Evolutionary conservation across 2,797 vertebrate species (phyloP), one percentile per base, ranked within the genome.

Genomic region (Cynodonichthys magdalenae): DNA sequence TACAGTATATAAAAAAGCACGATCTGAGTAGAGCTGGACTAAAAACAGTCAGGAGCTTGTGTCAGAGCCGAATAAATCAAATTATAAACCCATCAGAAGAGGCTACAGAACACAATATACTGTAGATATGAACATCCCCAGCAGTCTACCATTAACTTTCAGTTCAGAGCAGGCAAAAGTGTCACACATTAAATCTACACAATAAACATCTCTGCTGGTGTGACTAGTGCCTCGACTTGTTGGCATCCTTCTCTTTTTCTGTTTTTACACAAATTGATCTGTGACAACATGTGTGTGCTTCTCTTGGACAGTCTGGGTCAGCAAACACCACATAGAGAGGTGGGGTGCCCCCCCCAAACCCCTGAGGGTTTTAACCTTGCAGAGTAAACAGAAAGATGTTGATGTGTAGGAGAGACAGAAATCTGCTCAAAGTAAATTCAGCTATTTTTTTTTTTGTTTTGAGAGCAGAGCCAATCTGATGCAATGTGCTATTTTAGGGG

Each of bases 281-380:
- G 75, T 53, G 61, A 53, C 67, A 73, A 74, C 66, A 69, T 66
- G 14, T 36, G 15, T 78, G 15, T 78, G 84, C 87, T 84, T 83
- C 61, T 80, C 79, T 81, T 80, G 66, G 77, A 77, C 86, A n/a
- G n/a, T 82, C 65, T 78, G 75, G 81, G 78, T 92, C 89, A 88
- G 90, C 89, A 77, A 92, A 87, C 15, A 8, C 58, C 63, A 41
- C 69, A 74, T 60, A 74, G 51, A 65, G 63, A 71, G 56, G 71
- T 56, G 73, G 77, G 78, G 77, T 36, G 60, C 53, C 44, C 2
- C 63, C 75, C 74, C 67, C 68, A n/a, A n/a, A 71, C 75, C 71
- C 15, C 8, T 2, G 31, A 56, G 74, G 63, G 64, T 53, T 64
- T 64, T 82, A 75, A 82, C 82, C 74, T 76, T 75, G 79, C 42